Evolutionary conservation across 2,888 invertebrate species (phyloP).

Genomic region (Acanthococcus lagerstroemiae): DNA sequence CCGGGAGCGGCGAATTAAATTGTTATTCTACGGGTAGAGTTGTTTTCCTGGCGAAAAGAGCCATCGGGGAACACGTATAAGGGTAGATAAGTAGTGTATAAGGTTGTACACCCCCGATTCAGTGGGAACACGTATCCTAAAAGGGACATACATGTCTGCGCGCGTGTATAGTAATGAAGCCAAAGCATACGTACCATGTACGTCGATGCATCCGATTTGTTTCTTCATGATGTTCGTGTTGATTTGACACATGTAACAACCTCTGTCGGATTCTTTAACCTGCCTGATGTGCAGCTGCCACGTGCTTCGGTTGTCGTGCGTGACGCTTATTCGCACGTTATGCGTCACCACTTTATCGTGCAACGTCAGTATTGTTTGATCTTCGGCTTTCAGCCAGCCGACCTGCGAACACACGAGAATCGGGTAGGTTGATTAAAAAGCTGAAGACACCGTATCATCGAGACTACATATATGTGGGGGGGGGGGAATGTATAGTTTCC

Average conservation of each 20-base stretch:
- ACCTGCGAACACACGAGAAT: slow-evolving; percentile 49
- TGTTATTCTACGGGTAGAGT: too few relatives aligned
- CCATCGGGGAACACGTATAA: too few relatives aligned
- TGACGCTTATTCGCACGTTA: slow-evolving; percentile 69
- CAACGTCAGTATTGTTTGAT: slow-evolving; percentile 76
- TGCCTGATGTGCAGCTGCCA: slow-evolving; percentile 79
- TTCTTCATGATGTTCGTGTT: slow-evolving; percentile 80
- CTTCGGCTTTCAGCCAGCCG: slow-evolving; percentile 80
- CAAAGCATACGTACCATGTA: slow-evolving; percentile 32
- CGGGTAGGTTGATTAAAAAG: slow-evolving; percentile 2
- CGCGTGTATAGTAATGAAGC: too few relatives aligned
- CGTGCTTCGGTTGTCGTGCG: slow-evolving; percentile 65
- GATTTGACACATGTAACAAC: slow-evolving; percentile 88
- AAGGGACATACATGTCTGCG: too few relatives aligned
- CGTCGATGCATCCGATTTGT: slow-evolving; percentile 73
- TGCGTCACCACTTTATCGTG: slow-evolving; percentile 76
- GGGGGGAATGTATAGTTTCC: too few relatives aligned
- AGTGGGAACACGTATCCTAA: too few relatives aligned
- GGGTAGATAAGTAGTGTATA: too few relatives aligned
- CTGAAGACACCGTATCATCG: too few relatives aligned
- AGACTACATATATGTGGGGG: too few relatives aligned
- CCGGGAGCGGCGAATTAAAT: too few relatives aligned
- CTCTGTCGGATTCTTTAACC: slow-evolving; percentile 68
- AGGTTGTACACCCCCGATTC: too few relatives aligned
- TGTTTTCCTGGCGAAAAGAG: too few relatives aligned